Evolutionary conservation across 2,113 vertebrate species (phyloP), one percentile per base, ranked within the genome.

Genomic region (Lasiurus borealis): DNA sequence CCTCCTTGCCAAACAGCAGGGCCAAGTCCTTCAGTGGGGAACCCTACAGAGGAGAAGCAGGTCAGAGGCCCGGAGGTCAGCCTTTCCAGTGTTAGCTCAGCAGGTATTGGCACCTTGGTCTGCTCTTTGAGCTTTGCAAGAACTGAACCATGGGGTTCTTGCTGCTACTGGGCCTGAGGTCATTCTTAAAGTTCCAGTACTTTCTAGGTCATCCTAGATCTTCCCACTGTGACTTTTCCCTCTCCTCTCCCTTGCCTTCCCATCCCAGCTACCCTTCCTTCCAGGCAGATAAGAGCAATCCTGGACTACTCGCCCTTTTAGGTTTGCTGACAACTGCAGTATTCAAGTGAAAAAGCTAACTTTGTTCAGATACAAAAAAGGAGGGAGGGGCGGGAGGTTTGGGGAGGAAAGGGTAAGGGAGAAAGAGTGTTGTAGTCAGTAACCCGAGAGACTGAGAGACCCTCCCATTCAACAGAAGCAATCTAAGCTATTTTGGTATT

Each of bases 1-100:
- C 99, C 99, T 97, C 99, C 99, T 52, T 97, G 98, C 99, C 99
- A 99, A 85, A 99, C 98, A 73, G 99, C 98, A 44, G 98, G 97
- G 93, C 98, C 97, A 46, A 99, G 98, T n/a, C 98, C 98, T 85
- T 98, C 98, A 0, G 99, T 99, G 96, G 98, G 99, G 97, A 99
- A 99, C 15, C 99, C 99, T 99, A 71, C 77, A 66, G 48, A 94
- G n/a, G 87, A 97, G 88, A 34, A 87, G 83, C 11, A 21, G 48
- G 76, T 85, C 44, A 83, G 0, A 29, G 59, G 59, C 25, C 8
- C 2, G 48, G 11, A 68, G 46, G 66, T 77, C 25, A 76, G 82
- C 34, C 57, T 14, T 1, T 15, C 40, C 87, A 50, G 46, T 14
- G 40, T 73, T 0, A 29, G 40, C 34, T 36, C 36, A 29, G 81